Evolutionary conservation across 2,113 vertebrate species (phyloP).

Genomic region (Hystrix brachyura): DNA sequence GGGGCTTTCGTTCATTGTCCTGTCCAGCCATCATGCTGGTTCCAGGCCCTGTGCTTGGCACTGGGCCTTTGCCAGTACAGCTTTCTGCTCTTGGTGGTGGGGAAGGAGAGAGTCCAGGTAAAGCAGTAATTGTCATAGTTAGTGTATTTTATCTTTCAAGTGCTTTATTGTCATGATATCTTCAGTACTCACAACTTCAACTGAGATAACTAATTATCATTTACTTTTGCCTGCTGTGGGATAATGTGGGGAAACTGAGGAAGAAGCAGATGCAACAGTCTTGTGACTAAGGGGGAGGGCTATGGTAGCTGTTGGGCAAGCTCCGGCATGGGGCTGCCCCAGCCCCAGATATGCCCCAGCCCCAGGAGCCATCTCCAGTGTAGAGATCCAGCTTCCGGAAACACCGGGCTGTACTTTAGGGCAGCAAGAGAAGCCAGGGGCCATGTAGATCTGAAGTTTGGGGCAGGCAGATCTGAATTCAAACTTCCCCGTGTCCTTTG

Average conservation of each 20-base stretch:
- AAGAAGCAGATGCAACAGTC: not conserved
- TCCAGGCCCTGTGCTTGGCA: not conserved
- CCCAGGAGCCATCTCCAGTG: not conserved
- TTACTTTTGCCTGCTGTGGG: not conserved
- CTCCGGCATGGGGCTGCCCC: not conserved
- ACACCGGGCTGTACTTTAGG: not conserved
- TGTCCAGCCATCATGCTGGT: fast-evolving
- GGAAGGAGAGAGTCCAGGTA: not conserved
- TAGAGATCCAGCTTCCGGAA: not conserved
- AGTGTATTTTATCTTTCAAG: not conserved
- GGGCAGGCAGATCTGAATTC: not conserved
- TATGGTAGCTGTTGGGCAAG: not conserved
- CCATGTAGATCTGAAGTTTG: fast-evolving
- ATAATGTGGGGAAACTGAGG: slow-evolving; percentile 59
- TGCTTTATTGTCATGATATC: not conserved
- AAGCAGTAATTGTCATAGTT: not conserved
- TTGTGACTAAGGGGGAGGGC: not conserved
- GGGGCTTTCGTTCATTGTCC: not conserved
- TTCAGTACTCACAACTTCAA: not conserved
- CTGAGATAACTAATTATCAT: slow-evolving; percentile 30
- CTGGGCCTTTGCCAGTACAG: not conserved
- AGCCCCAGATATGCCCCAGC: fast-evolving
- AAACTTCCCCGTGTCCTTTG: not conserved
- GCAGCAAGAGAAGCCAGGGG: not conserved
- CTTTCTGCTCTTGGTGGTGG: not conserved